These are phyloP conservation scores for Ephestia elutella DNA, from an alignment of 1,140 invertebrate species.

Conservation along the genomic window DNA sequence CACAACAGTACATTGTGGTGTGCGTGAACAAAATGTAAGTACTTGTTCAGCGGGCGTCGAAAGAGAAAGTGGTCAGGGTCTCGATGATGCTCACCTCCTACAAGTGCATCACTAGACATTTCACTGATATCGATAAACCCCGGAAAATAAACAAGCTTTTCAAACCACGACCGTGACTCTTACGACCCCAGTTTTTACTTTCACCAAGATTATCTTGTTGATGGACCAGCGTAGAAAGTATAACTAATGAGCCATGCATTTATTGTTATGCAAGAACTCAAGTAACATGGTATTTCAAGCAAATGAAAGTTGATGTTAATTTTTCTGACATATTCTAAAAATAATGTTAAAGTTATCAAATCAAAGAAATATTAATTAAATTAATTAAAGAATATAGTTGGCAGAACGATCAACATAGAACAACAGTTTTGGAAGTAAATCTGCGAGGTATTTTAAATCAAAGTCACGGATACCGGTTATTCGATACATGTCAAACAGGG, in stretches of 20 bases:
- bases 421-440: too few species aligned
- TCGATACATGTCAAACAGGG: too few species aligned
- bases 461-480: too few species aligned
- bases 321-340: neutral
- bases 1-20: constrained; percentile 36
- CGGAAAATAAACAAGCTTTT: constrained; percentile 4
- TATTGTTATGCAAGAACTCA: constrained; percentile 5
- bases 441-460: too few species aligned
- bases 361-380: too few species aligned
- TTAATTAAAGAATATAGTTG: too few species aligned
- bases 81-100: constrained; percentile 36
- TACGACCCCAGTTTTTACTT: constrained; percentile 6
- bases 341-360: too few species aligned
- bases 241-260: constrained; percentile 6
- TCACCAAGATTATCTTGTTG: constrained; percentile 4
- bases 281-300: neutral
- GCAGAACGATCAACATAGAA: too few species aligned
- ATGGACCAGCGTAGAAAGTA: constrained; percentile 4
- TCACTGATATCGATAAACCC: constrained; percentile 25
- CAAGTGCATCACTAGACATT: constrained; percentile 23
- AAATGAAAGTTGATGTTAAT: neutral
- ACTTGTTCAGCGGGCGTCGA: constrained; percentile 41
- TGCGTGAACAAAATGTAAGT: constrained; percentile 25
- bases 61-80: constrained; percentile 66
- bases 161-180: constrained; percentile 4